These are phyloP conservation scores for Tenthredo amoena DNA, from an alignment of 2,888 invertebrate genomes.

Conservation along the genomic window DNA sequence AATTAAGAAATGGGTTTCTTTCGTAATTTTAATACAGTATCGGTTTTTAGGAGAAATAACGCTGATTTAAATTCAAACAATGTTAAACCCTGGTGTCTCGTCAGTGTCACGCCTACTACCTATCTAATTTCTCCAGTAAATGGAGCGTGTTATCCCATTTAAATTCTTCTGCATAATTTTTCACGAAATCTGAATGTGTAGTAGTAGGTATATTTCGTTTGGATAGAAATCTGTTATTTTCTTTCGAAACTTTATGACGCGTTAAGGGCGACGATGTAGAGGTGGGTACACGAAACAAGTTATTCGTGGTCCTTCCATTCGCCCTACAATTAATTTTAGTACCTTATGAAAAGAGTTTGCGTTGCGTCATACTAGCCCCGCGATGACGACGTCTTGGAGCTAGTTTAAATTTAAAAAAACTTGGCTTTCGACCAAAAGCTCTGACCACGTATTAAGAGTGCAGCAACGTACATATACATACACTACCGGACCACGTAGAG, in stretches of 20 bases:
- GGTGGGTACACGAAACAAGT: background rate
- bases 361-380: conserved; percentile 31
- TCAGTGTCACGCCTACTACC: background rate
- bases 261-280: background rate
- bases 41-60: too few relatives aligned
- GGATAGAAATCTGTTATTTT: background rate
- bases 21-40: too few relatives aligned
- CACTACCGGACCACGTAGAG: background rate
- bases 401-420: conserved; percentile 49
- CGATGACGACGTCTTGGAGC: background rate
- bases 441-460: conserved; percentile 7
- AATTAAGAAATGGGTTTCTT: too few relatives aligned
- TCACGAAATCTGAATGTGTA: background rate
- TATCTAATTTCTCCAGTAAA: background rate
- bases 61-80: background rate
- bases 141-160: background rate
- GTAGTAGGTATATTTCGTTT: background rate
- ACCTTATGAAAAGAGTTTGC: conserved; percentile 9
- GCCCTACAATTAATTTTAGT: conserved; percentile 25
- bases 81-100: background rate
- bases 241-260: background rate
- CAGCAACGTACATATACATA: background rate
- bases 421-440: conserved; percentile 36
- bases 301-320: background rate
- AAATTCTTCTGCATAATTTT: background rate